These are phyloP conservation scores for Nothocercus nigrocapillus DNA, from an alignment of 2,113 vertebrate species.

Conservation along the genomic window DNA sequence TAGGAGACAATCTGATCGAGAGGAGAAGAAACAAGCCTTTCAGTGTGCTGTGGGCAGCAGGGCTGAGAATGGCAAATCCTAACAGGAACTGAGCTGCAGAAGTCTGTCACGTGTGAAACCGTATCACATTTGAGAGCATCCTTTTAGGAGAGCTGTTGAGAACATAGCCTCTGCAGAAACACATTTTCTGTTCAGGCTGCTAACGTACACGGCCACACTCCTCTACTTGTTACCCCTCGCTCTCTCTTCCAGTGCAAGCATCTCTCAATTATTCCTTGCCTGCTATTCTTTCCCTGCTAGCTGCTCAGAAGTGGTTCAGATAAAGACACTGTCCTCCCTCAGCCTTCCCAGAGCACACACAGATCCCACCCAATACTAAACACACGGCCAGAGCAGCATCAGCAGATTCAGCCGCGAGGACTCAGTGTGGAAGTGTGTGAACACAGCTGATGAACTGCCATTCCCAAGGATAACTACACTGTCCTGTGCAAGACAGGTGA, in stretches of 20 bases:
- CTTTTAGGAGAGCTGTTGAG: background rate
- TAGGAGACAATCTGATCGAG: background rate
- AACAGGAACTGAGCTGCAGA: background rate
- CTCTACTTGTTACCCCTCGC: fast-evolving
- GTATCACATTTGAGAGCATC: background rate
- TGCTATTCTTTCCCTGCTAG: background rate
- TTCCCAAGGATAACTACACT: background rate
- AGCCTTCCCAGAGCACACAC: background rate
- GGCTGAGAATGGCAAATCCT: background rate
- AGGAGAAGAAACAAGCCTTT: background rate
- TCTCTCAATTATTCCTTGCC: background rate
- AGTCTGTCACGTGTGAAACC: background rate
- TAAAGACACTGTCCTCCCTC: background rate
- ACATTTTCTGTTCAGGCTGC: background rate
- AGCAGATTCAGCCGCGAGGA: background rate
- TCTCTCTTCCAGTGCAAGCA: background rate
- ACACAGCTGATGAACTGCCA: background rate
- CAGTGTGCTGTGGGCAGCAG: background rate
- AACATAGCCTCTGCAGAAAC: background rate
- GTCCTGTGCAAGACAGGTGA: background rate
- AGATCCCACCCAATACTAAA: background rate
- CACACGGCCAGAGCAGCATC: background rate
- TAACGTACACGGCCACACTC: background rate
- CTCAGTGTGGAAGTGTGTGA: background rate
- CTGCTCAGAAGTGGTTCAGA: background rate